Evolutionary conservation across 2,113 vertebrate species (phyloP).

Genomic region (Percopsis transmontana): DNA sequence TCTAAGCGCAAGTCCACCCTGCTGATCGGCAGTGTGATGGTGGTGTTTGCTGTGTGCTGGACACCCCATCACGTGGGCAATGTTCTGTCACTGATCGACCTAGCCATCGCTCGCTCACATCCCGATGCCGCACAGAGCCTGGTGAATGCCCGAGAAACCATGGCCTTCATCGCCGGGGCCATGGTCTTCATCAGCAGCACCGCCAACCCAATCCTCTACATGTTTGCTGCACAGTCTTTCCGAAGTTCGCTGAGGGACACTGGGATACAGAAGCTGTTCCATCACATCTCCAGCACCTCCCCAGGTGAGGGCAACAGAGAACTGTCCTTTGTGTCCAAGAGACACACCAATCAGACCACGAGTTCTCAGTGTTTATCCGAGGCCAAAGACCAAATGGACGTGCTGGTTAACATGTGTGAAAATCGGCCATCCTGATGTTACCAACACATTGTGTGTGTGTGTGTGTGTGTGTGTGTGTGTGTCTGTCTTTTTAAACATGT

Average conservation of each 20-base stretch:
- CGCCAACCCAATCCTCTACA: conserved; percentile 78
- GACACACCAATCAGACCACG: conserved; percentile 64
- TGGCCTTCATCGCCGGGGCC: conserved; percentile 71
- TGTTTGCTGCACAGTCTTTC: conserved; percentile 79
- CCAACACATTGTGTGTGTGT: conserved; percentile 5
- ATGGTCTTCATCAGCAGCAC: conserved; percentile 80
- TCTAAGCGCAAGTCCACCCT: conserved; percentile 76
- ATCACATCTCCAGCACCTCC: conserved; percentile 76
- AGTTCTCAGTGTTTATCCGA: conserved; percentile 59
- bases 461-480: not conserved
- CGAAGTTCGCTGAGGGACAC: conserved; percentile 71
- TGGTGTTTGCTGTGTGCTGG: conserved; percentile 78
- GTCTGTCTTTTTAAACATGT: not conserved
- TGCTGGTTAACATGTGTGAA: conserved; percentile 66
- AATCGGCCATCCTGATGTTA: conserved; percentile 43
- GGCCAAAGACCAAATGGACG: conserved; percentile 58
- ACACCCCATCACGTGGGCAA: conserved; percentile 78
- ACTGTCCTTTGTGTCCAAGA: conserved; percentile 72
- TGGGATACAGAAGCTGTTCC: conserved; percentile 78
- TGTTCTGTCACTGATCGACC: conserved; percentile 61
- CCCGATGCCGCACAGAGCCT: conserved; percentile 5
- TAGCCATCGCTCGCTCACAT: conserved; percentile 33
- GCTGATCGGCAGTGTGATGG: conserved; percentile 77
- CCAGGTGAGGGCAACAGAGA: conserved; percentile 74
- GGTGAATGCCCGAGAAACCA: conserved; percentile 43